Base-by-base conservation (phyloP, 2,797 vertebrate genomes). In the Ibycter americanus region DNA sequence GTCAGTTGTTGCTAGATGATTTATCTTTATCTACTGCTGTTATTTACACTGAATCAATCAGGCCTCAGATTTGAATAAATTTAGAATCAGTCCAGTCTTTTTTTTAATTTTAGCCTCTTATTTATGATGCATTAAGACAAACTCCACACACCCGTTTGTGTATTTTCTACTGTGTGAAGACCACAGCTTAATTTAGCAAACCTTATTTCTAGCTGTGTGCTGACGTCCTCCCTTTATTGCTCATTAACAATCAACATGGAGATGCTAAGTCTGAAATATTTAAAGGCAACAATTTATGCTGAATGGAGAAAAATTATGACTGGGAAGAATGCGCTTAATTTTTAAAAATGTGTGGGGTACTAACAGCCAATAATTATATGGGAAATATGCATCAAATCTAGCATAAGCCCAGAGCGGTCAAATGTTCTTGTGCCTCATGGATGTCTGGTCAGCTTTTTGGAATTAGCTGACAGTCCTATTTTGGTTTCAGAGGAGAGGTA, bases 181-280 rank as follows among this genome's bases (percentile, higher is more conserved):
- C 49, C 56, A 58, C 31, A 71, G 81, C n/a, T 88, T 54, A 71
- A 80, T 92, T 93, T 95, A 92, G 84, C 73, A 78, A 87, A 11
- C 31, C 26, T 56, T 63, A 9, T 44, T 95, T 72, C 70, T 40
- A 84, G 80, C 86, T 93, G 73, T 62, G 70, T 91, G 81, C 90
- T 82, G 71, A 55, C 67, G 32, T 79, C 29, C 49, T 95, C 36
- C 40, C 58, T 79, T 58, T 56, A 9, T 49, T 93, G 54, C 83
- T 94, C 67, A 44, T 72, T 80, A 92, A 62, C 62, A 85, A 34
- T 51, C 74, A 63, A 38, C 2, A 7, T 55, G 65, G 51, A 93
- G 55, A 72, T 90, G 78, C 89, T 85, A 78, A 93, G 49, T 74
- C 56, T 90, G 73, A 91, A 92, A 76, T 80, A 83, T 62, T 87